phyloP scores from a whole-genome alignment of 1,140 invertebrate species.

The Rhagoletis zephyria region DNA sequence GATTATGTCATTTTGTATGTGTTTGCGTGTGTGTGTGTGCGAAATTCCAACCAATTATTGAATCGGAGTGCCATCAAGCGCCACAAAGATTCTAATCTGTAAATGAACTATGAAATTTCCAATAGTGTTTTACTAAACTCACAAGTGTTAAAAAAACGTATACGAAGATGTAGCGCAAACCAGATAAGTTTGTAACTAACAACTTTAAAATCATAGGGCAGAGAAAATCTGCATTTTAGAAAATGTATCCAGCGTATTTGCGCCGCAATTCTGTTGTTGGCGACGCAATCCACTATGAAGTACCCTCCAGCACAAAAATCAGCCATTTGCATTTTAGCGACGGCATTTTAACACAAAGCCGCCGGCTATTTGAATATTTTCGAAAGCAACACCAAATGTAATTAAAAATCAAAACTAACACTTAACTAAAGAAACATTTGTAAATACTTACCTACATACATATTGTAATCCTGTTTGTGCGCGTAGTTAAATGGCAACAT shows the following conservation, averaged over 20 bases:
- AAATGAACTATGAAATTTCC: not conserved
- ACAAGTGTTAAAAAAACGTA: not conserved
- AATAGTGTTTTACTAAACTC: not conserved
- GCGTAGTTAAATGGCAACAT: slow-evolving; percentile 51
- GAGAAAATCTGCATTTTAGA: not conserved
- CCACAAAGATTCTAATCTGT: slow-evolving; percentile 4
- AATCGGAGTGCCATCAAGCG: slow-evolving; percentile 9
- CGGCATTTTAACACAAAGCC: not conserved
- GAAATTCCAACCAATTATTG: slow-evolving; percentile 29
- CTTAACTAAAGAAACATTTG: not conserved
- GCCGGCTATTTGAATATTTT: not conserved
- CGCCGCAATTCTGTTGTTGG: slow-evolving; percentile 57
- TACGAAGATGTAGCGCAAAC: not conserved
- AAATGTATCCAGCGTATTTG: slow-evolving; percentile 60
- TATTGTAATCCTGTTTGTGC: not conserved
- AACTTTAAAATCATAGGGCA: not conserved
- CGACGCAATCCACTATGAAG: not conserved
- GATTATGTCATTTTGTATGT: slow-evolving; percentile 51
- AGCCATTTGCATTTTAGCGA: not conserved
- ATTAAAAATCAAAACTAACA: not conserved
- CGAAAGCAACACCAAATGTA: not conserved
- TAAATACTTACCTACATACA: not conserved
- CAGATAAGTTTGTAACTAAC: not conserved
- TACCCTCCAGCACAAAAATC: not conserved
- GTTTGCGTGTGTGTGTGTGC: slow-evolving; percentile 6